phyloP scores from a whole-genome alignment of 2,888 invertebrate genomes.

The Ptilodon capucinus region DNA sequence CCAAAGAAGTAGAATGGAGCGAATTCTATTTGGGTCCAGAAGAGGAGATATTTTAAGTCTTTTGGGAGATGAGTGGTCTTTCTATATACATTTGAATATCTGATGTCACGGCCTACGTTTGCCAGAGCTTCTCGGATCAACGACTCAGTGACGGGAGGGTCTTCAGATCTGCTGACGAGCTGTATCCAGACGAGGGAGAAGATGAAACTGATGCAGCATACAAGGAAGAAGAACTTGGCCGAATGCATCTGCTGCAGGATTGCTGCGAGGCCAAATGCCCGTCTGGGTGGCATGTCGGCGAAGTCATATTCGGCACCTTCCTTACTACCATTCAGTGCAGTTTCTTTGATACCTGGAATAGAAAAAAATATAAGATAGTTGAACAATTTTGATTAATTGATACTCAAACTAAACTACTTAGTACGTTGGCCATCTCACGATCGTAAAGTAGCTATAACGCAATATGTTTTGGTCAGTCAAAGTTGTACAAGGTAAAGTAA shows the following conservation, averaged over 20 bases:
- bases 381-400: too few relatives aligned
- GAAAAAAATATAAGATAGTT: neutral
- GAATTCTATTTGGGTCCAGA: slow-evolving; percentile 56
- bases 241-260: slow-evolving; percentile 43
- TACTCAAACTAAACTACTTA: too few relatives aligned
- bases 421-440: too few relatives aligned
- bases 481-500: too few relatives aligned
- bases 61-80: slow-evolving; percentile 47
- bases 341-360: slow-evolving; percentile 21
- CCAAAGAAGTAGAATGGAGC: slow-evolving; percentile 57
- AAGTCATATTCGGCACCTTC: slow-evolving; percentile 43
- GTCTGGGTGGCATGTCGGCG: slow-evolving; percentile 36
- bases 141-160: slow-evolving; percentile 28
- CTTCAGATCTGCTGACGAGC: slow-evolving; percentile 29
- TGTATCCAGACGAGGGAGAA: slow-evolving; percentile 53
- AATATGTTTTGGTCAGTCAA: too few relatives aligned
- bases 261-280: slow-evolving; percentile 20
- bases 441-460: too few relatives aligned
- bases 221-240: slow-evolving; percentile 46
- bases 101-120: slow-evolving; percentile 54
- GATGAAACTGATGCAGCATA: slow-evolving; percentile 46
- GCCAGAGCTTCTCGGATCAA: slow-evolving; percentile 54
- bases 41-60: slow-evolving; percentile 59
- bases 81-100: slow-evolving; percentile 60
- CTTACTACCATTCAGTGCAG: neutral